Evolutionary conservation across 2,888 invertebrate genomes (phyloP).

Genomic region (Myopa testacea): DNA sequence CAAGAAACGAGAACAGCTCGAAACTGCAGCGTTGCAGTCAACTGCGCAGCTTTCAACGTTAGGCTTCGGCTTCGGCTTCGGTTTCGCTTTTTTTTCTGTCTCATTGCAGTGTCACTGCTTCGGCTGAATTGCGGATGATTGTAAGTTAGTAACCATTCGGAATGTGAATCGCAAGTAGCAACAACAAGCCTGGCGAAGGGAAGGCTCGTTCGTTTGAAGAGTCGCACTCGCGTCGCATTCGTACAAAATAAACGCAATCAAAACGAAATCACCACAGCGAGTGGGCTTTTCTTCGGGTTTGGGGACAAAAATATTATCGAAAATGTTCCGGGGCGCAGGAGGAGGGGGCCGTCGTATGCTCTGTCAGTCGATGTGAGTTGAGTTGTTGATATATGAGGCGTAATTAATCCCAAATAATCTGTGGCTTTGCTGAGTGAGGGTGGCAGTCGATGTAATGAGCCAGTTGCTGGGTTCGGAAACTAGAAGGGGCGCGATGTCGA

Average conservation of each 20-base stretch:
- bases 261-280: conserved; percentile 61
- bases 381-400: conserved; percentile 65
- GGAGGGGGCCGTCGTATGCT: not conserved
- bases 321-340: conserved; percentile 4
- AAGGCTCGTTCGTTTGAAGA: conserved; percentile 16
- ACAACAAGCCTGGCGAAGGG: not conserved
- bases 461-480: not conserved
- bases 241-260: conserved; percentile 62
- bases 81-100: not conserved
- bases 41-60: not conserved
- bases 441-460: conserved; percentile 28
- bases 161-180: conserved; percentile 1
- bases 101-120: not conserved
- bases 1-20: not conserved
- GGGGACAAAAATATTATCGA: conserved; percentile 27
- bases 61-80: not conserved
- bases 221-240: not conserved
- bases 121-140: not conserved
- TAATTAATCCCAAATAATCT: conserved; percentile 65
- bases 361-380: conserved; percentile 20
- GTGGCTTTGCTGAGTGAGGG: conserved; percentile 52
- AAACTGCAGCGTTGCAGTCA: not conserved
- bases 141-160: not conserved
- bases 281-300: conserved; percentile 24
- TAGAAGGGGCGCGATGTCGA: not conserved